Conservation (phyloP, 53 echinoderm and acorn worm genomes). For the Pentamera pediparva region DNA sequence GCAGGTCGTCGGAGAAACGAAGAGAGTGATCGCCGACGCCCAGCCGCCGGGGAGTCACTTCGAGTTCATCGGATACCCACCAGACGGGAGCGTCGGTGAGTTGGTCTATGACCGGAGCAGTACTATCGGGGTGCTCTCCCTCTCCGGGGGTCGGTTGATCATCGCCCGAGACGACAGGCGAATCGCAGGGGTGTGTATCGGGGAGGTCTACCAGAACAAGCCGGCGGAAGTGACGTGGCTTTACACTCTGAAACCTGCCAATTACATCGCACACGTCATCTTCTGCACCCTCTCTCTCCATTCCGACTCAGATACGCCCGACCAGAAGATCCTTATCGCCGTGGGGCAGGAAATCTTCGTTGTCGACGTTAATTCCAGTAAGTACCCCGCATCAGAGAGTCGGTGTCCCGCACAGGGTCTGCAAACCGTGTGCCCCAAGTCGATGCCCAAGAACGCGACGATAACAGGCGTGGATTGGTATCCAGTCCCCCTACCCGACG, state of each 20-base stretch:
- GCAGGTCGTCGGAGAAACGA: background rate
- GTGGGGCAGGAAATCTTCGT: constrained; percentile 27
- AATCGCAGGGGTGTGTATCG: constrained; percentile 24
- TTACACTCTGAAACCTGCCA: constrained; percentile 18
- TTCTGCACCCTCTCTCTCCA: constrained; percentile 19
- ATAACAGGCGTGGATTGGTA: constrained; percentile 25
- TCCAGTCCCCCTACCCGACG: background rate
- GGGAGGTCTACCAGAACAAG: background rate
- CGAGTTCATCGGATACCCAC: constrained; percentile 21
- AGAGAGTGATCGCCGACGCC: background rate
- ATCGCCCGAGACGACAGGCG: constrained; percentile 16
- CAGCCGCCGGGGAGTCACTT: background rate
- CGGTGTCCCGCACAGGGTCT: constrained; percentile 19
- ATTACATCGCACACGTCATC: constrained; percentile 10
- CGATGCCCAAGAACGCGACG: constrained; percentile 22
- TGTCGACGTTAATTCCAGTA: constrained; percentile 18
- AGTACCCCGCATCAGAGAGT: constrained; percentile 1
- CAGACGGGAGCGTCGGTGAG: constrained; percentile 23
- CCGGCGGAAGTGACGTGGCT: constrained; percentile 3
- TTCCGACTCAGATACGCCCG: background rate
- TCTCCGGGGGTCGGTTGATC: constrained; percentile 7
- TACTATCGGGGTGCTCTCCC: constrained; percentile 8
- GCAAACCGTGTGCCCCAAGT: constrained; percentile 5
- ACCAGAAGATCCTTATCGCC: constrained; percentile 23
- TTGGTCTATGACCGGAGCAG: constrained; percentile 5